Conservation (phyloP, 1,140 invertebrate genomes). For the Aethina tumida region DNA sequence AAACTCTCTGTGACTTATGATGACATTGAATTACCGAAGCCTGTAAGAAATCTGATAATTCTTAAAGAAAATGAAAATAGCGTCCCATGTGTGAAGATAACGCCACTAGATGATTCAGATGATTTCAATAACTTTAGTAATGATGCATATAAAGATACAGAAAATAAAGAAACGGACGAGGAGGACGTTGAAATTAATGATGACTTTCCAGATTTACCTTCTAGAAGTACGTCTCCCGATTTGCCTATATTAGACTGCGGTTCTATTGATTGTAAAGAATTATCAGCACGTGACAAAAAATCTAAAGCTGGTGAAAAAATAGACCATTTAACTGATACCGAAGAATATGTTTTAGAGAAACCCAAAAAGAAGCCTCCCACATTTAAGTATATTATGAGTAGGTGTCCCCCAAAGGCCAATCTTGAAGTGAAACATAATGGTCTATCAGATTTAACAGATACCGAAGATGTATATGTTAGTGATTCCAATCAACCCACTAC, state of each 20-base stretch:
- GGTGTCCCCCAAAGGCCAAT: constrained; percentile 5
- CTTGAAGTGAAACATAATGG: constrained; percentile 4
- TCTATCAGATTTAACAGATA: constrained; percentile 35
- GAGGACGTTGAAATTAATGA: constrained; percentile 16
- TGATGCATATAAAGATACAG: constrained; percentile 2
- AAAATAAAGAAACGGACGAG: constrained; percentile 12
- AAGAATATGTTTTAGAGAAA: constrained; percentile 37
- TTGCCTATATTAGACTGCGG: constrained; percentile 26
- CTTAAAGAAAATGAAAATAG: constrained; percentile 39
- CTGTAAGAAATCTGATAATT: constrained; percentile 38
- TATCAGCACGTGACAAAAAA: constrained; percentile 4
- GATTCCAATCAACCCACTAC: constrained; percentile 29
- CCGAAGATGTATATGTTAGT: constrained; percentile 43
- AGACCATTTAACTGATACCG: constrained; percentile 41
- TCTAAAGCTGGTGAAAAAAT: constrained; percentile 4
- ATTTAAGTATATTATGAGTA: constrained; percentile 16
- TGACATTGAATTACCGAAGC: constrained; percentile 34
- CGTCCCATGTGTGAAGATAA: constrained; percentile 36
- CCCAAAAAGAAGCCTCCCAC: constrained; percentile 14
- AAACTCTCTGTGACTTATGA: constrained; percentile 7
- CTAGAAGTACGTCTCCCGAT: constrained; percentile 9
- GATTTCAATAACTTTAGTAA: background rate
- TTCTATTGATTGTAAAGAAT: constrained; percentile 24
- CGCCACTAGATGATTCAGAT: constrained; percentile 34
- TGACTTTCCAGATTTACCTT: background rate